A percentile compares a stretch with the other conserved stretches of the same genome.
Conservation (phyloP, 2,113 vertebrate species). For the Leucopsar rothschildi region DNA sequence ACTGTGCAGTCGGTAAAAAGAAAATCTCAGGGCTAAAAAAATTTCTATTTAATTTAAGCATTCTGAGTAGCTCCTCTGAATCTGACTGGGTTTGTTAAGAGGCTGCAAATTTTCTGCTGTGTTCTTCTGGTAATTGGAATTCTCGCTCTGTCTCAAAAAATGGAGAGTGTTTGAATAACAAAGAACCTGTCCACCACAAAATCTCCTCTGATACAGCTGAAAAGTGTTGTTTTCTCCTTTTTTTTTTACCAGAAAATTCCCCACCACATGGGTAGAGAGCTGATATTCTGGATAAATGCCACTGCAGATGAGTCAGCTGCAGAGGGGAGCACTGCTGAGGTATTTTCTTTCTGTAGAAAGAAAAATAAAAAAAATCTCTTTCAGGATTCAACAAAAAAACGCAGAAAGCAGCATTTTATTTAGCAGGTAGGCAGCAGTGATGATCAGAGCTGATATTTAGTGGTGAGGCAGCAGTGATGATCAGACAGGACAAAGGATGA, state of each 20-base stretch:
- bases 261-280: background rate
- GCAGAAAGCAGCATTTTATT: background rate
- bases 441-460: background rate
- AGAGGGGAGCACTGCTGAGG: background rate
- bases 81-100: background rate
- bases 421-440: background rate
- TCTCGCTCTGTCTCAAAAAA: background rate
- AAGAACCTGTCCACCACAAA: background rate
- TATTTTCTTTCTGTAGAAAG: background rate
- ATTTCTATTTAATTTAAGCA: background rate
- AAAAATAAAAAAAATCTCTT: background rate
- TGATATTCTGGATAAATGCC: background rate
- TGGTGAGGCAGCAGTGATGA: background rate
- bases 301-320: conserved; percentile 24
- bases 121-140: background rate
- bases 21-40: background rate
- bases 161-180: background rate
- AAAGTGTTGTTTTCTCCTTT: background rate
- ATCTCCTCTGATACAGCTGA: background rate
- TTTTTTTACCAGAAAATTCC: background rate
- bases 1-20: background rate
- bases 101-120: background rate
- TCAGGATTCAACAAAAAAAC: background rate
- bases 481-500: background rate
- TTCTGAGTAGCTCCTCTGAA: background rate